Evolutionary conservation across 1,140 invertebrate genomes (phyloP).

Genomic region (Ostrea denselamellosa): DNA sequence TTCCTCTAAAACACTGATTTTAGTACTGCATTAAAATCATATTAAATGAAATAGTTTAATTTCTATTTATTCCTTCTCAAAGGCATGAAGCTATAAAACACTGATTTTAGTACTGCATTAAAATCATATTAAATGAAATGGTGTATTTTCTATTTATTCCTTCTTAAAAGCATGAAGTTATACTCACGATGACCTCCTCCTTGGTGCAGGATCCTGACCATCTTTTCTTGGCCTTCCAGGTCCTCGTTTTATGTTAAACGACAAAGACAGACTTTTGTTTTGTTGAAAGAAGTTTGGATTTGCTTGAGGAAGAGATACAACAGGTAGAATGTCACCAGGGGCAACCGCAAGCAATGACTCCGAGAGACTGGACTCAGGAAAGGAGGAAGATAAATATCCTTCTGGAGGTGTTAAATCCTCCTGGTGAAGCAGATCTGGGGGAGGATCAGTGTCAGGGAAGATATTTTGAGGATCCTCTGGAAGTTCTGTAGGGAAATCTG

Average conservation of each 20-base stretch:
- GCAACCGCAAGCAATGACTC: constrained; percentile 54
- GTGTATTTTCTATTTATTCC: background rate
- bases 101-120: too few species aligned
- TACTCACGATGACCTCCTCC: constrained; percentile 23
- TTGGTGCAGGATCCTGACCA: constrained; percentile 53
- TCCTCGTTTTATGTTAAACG: constrained; percentile 53
- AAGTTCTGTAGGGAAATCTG: constrained; percentile 43
- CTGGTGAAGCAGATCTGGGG: constrained; percentile 39
- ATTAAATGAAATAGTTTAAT: too few species aligned
- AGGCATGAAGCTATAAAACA: too few species aligned
- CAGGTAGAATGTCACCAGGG: constrained; percentile 57
- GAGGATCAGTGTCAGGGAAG: constrained; percentile 39
- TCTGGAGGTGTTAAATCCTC: constrained; percentile 42
- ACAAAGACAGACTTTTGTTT: background rate
- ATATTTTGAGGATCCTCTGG: constrained; percentile 44
- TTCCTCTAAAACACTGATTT: too few species aligned
- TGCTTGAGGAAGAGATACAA: constrained; percentile 48
- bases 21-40: too few species aligned
- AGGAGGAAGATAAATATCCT: constrained; percentile 42
- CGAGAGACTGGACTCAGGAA: constrained; percentile 42
- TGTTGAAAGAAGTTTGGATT: constrained; percentile 42
- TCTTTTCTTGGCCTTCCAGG: constrained; percentile 65
- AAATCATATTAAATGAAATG: background rate
- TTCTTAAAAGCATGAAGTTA: background rate
- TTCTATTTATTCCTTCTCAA: too few species aligned